Base-by-base conservation (phyloP, 2,888 invertebrate species). In the Horisme vitalbata region DNA sequence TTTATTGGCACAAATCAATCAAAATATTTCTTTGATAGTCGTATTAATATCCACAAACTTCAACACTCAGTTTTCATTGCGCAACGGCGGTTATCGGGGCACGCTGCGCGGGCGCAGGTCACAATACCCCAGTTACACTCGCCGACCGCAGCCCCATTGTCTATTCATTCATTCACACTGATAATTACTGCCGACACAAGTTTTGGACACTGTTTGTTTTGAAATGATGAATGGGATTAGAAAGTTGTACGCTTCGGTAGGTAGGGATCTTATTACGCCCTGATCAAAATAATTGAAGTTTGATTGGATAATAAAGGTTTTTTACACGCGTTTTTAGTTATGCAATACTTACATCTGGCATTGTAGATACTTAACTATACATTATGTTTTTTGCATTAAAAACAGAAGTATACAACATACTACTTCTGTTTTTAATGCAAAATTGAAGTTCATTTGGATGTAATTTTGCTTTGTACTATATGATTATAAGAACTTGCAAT, bases 81-180 rank as follows among this genome's bases (percentile, higher is more conserved):
- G 14, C n/a, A 48, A 48, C 20, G 4, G n/a, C 12, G 10, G 27
- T 8, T 15, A 32, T 32, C 13, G 28, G 26, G 24, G 28, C 12
- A 36, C 21, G 9, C 24, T 14, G 26, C 21, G 41, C 33, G 10
- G 21, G 30, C 14, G 18, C 41, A 37, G 36, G 34, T 45, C 37
- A 41, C 26, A 37, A 34, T 34, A 36, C 35, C 26, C 11, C 24
- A 41, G 48, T 45, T 45, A 30, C 34, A 32, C 27, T 31, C 7
- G 14, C 51, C 44, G 39, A 51, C 45, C 37, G 11, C 37, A 31
- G 27, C 14, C 18, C 48, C 45, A 58, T 59, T 61, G 60, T 63
- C 50, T 48, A 41, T 65, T 59, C 58, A 63, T 71, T 63, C 55
- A 60, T 55, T 45, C 28, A 31, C 24, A 13, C 45, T 36, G 50